These are phyloP conservation scores for Pelodiscus sinensis DNA, from an alignment of 2,113 vertebrate species.

Conservation along the genomic window DNA sequence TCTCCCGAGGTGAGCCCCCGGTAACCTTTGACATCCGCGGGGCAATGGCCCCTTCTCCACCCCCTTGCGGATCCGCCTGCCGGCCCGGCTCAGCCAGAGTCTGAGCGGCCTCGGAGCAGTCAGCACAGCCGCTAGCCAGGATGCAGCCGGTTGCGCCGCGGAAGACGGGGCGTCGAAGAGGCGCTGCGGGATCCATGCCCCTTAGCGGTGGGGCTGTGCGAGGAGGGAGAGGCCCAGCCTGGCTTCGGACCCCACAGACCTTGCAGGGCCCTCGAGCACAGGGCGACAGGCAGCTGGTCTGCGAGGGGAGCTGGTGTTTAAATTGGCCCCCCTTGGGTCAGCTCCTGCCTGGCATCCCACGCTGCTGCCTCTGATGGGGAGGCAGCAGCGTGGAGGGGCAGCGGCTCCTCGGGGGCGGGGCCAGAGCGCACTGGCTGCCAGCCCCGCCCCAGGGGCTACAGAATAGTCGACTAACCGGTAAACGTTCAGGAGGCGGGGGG, in stretches of 20 bases:
- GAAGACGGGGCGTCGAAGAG: background rate
- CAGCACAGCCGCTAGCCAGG: no score
- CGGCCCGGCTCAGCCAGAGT: background rate
- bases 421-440: background rate
- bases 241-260: background rate
- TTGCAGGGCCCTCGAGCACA: background rate
- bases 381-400: no score
- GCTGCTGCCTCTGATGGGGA: no score
- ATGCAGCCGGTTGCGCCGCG: no score
- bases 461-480: no score
- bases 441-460: background rate
- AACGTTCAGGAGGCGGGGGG: no score
- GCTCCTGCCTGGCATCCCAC: background rate
- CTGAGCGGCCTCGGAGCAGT: no score
- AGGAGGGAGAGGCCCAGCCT: background rate
- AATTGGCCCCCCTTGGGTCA: no score
- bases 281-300: no score
- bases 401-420: background rate
- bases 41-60: background rate
- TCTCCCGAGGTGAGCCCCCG: slow-evolving; percentile 87
- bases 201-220: background rate
- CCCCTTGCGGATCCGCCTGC: background rate
- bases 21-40: no score
- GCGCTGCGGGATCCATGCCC: no score
- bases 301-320: no score